Base-by-base conservation (phyloP, 2,113 vertebrate genomes). In the Excalfactoria chinensis region DNA sequence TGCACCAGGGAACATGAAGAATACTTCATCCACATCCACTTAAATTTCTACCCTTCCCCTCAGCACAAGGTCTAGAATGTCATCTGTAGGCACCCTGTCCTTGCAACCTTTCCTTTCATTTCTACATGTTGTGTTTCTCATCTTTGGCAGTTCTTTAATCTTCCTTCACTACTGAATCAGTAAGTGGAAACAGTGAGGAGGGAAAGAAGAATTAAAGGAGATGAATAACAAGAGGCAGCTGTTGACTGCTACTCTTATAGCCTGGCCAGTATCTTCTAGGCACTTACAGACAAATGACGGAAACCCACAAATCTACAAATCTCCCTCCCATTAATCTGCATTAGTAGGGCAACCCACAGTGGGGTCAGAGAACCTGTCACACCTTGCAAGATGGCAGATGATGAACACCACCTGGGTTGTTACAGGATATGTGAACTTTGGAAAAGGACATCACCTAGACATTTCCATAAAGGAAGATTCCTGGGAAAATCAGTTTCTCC, bases 91-190 rank as follows among this genome's bases (percentile, higher is more conserved):
- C 46, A 68, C 86, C 56, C 66, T 68, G 66, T n/a, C 64, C 68
- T 18, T 14, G 17, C 19, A 86, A 26, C 37, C 67, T 93, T 69
- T 84, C 69, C 43, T 93, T 92, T 93, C 10, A 87, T 80, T 93
- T 73, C 60, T 89, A 5, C 64, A 22, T 85, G 89, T 92, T 76
- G 5, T 63, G 62, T 89, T 91, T 86, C 90, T 95, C 23, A 35
- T 85, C 59, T 80, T 85, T 85, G 87, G 35, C 71, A 79, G 82
- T 63, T 92, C 87, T 90, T 92, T 94, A 87, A 93, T 95, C 90
- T 94, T 49, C 67, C 15, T 18, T 75, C 49, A 19, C 60, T 83
- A 55, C 37, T 72, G 55, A 89, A 83, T 75, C 25, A 83, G 46
- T 87, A 87, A 92, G 83, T 93, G 56, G 28, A 90, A 80, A n/a